A percentile compares a stretch with the other conserved stretches of the same genome.
phyloP scores from a whole-genome alignment of 2,888 invertebrate species.

The Phymatocera aterrima region DNA sequence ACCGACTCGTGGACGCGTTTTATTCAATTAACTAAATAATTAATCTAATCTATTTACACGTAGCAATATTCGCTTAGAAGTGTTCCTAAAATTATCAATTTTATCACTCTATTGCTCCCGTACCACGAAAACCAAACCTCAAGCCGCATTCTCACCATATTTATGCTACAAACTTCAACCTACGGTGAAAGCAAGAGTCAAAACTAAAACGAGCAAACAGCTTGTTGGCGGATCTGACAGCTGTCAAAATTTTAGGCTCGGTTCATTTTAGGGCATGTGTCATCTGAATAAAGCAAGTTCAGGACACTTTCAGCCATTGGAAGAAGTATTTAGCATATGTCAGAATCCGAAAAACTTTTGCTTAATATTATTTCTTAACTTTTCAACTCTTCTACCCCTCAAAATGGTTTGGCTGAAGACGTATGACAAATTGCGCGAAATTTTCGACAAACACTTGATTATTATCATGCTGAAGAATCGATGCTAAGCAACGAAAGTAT shows the following conservation, averaged over 20 bases:
- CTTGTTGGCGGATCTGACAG: neutral
- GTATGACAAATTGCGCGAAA: neutral
- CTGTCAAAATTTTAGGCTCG: slow-evolving; percentile 6
- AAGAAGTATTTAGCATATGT: neutral
- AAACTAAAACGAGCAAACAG: neutral
- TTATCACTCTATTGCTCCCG: neutral
- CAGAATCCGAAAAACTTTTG: too few species aligned
- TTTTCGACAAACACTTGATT: neutral
- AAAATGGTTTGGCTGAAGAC: too few species aligned
- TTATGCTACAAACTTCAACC: neutral
- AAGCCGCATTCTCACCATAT: neutral
- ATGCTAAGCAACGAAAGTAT: neutral
- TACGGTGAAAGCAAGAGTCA: neutral
- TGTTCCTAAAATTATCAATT: slow-evolving; percentile 16
- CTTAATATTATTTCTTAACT: too few species aligned
- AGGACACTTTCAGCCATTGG: neutral
- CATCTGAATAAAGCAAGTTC: neutral
- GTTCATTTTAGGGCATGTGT: neutral
- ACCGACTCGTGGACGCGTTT: slow-evolving; percentile 29
- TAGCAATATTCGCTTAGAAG: slow-evolving; percentile 50
- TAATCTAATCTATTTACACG: slow-evolving; percentile 66
- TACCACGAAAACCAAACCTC: neutral
- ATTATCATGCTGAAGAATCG: neutral
- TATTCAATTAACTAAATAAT: slow-evolving; percentile 64
- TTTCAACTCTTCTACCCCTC: too few species aligned